Percentiles rank a stretch among this genome's conserved stretches.
phyloP scores from a whole-genome alignment of 2,797 vertebrate species.

The Phylloscopus collybita region DNA sequence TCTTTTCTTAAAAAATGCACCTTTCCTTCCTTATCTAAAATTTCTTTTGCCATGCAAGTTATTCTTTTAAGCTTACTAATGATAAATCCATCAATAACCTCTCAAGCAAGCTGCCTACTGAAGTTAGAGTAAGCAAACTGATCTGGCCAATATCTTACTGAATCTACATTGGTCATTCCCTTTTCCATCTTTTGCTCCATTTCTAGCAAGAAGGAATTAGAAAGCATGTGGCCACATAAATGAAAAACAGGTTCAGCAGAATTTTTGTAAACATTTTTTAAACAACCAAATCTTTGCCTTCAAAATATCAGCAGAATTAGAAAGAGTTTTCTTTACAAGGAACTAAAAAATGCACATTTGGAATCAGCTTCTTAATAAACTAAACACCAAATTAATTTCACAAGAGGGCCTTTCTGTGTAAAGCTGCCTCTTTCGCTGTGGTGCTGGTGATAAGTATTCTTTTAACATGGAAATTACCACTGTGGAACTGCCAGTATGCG shows the following conservation, averaged over 20 bases:
- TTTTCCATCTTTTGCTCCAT: not conserved
- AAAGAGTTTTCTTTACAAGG: conserved; percentile 6
- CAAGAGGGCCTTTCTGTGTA: conserved; percentile 74
- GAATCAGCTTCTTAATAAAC: conserved; percentile 70
- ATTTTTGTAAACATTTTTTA: conserved; percentile 2
- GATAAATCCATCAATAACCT: not conserved
- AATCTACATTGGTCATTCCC: not conserved
- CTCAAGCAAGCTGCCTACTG: not conserved
- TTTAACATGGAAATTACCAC: conserved; percentile 78
- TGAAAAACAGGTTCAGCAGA: not conserved
- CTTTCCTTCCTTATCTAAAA: not conserved
- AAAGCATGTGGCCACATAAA: not conserved
- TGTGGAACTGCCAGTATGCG: conserved; percentile 75
- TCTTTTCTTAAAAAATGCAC: not conserved
- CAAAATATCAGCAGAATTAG: conserved; percentile 4
- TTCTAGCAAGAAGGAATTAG: not conserved
- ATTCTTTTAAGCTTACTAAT: not conserved
- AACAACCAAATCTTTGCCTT: not conserved
- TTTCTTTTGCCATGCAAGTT: not conserved
- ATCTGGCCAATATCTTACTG: not conserved
- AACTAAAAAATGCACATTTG: conserved; percentile 46
- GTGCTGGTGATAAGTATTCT: conserved; percentile 76
- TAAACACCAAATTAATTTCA: conserved; percentile 76
- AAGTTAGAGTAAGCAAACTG: not conserved
- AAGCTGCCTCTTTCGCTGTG: conserved; percentile 72